These are phyloP conservation scores for Apogon hyalosoma DNA, from an alignment of 2,797 vertebrate genomes.

Conservation along the genomic window DNA sequence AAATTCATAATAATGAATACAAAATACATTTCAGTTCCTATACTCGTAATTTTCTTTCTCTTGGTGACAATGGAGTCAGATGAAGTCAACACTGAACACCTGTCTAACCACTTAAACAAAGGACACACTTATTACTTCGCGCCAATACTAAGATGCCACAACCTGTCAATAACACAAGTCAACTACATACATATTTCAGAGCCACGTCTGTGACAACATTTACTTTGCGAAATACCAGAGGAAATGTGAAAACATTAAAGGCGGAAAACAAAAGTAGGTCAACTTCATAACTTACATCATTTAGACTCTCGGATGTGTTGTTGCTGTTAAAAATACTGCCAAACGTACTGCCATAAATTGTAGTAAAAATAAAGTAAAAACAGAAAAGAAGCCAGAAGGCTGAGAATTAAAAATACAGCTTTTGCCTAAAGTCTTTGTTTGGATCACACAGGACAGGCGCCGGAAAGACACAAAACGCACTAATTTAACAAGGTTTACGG, in stretches of 20 bases:
- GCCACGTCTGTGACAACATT: not conserved
- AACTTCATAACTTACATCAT: not conserved
- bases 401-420: too few relatives aligned
- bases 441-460: conserved; percentile 6
- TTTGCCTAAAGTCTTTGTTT: conserved; percentile 40
- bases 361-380: not conserved
- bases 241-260: not conserved
- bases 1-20: not conserved
- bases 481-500: too few relatives aligned
- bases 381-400: not conserved
- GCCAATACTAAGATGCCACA: conserved; percentile 50
- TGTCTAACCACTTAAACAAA: conserved; percentile 34
- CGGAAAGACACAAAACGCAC: not conserved
- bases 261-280: not conserved
- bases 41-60: not conserved
- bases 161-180: not conserved
- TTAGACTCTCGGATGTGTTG: not conserved
- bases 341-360: not conserved
- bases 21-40: not conserved
- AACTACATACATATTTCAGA: rapidly evolving
- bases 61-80: not conserved
- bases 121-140: conserved; percentile 31
- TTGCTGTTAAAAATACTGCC: not conserved
- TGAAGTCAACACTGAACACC: conserved; percentile 18
- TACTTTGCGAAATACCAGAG: too few relatives aligned